phyloP scores from a whole-genome alignment of 2,113 vertebrate species.

The Cavia aperea region DNA sequence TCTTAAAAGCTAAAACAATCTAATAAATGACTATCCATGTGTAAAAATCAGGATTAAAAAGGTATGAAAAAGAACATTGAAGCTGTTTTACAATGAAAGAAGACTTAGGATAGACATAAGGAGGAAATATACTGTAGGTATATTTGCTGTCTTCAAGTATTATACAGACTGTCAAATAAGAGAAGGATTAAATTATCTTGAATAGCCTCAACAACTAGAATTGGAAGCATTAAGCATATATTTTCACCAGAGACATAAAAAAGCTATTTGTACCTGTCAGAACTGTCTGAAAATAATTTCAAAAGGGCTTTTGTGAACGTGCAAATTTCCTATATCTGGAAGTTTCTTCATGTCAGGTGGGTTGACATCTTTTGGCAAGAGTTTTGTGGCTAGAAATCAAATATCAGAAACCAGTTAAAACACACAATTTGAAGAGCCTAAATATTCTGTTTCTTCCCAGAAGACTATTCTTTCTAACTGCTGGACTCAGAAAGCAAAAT shows the following conservation, averaged over 20 bases:
- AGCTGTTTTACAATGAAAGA: constrained; percentile 29
- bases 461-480: background rate
- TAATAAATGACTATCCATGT: background rate
- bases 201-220: constrained; percentile 40
- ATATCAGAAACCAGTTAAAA: constrained; percentile 39
- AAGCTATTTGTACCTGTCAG: constrained; percentile 49
- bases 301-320: constrained; percentile 44
- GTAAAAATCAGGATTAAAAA: background rate
- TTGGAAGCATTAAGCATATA: constrained; percentile 33
- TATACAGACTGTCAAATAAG: constrained; percentile 19
- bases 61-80: background rate
- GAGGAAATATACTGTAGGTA: background rate
- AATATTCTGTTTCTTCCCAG: background rate
- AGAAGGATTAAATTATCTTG: constrained; percentile 34
- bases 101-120: background rate
- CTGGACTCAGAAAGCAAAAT: background rate
- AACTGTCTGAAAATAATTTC: constrained; percentile 59
- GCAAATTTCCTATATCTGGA: constrained; percentile 27
- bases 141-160: constrained; percentile 26
- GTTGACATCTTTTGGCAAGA: constrained; percentile 44
- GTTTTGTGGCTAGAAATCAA: background rate
- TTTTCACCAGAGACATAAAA: constrained; percentile 48
- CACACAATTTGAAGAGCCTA: background rate
- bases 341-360: background rate
- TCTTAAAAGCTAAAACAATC: background rate